These are phyloP conservation scores for Mystacornis crossleyi DNA, from an alignment of 2,113 vertebrate species.

Conservation along the genomic window DNA sequence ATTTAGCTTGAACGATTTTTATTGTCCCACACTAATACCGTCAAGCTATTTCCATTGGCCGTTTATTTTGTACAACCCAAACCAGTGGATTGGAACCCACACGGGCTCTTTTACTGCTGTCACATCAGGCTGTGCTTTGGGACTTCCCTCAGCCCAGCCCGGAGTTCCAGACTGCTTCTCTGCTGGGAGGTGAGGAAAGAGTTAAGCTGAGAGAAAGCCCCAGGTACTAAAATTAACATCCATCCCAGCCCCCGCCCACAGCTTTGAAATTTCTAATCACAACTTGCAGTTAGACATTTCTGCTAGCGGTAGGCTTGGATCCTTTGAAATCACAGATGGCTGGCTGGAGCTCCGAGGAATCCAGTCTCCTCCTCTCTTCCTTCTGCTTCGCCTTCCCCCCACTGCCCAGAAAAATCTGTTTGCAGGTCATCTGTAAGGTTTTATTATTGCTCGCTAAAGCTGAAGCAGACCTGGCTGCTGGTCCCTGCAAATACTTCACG, in stretches of 20 bases:
- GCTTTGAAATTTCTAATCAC: conserved; percentile 43
- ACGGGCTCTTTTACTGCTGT: rapidly evolving
- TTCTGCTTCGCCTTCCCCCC: background rate
- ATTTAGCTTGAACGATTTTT: background rate
- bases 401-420: background rate
- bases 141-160: background rate
- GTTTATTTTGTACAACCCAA: background rate
- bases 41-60: background rate
- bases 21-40: background rate
- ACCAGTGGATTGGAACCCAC: background rate
- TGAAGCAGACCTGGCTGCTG: background rate
- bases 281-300: background rate
- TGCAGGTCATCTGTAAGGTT: conserved; percentile 7
- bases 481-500: background rate
- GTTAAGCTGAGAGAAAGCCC: conserved; percentile 43
- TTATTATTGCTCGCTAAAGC: background rate
- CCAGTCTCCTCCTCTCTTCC: conserved; percentile 5
- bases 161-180: background rate
- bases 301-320: background rate
- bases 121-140: background rate
- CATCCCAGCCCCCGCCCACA: background rate
- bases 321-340: conserved; percentile 45
- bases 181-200: background rate
- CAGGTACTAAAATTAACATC: conserved; percentile 47
- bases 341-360: background rate